These are phyloP conservation scores for Ormyrus nitidulus DNA, from an alignment of 2,888 invertebrate species.

Conservation along the genomic window DNA sequence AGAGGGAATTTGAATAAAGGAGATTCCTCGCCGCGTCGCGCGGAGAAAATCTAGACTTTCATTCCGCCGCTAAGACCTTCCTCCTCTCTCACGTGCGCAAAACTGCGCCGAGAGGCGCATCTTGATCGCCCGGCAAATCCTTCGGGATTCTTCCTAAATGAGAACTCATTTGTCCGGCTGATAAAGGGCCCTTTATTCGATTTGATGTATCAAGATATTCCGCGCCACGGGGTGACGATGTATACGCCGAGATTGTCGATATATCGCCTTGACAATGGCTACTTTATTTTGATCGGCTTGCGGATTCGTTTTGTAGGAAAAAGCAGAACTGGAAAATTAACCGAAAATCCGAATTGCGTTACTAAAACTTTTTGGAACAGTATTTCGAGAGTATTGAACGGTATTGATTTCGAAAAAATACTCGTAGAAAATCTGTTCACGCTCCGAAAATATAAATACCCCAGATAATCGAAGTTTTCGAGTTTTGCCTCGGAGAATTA, in stretches of 20 bases:
- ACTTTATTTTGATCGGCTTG: too few relatives aligned
- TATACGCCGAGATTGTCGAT: constrained; percentile 13
- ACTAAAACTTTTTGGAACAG: too few relatives aligned
- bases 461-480: too few relatives aligned
- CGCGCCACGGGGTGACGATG: constrained; percentile 6
- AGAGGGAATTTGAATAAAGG: constrained; percentile 65
- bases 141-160: constrained; percentile 32
- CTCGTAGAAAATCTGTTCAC: neutral
- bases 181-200: neutral
- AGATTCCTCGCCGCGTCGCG: constrained; percentile 36
- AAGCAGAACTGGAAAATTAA: neutral
- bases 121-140: constrained; percentile 16
- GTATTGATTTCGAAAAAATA: neutral
- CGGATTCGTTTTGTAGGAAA: neutral
- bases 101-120: neutral
- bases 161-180: constrained; percentile 35
- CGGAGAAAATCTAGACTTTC: constrained; percentile 32
- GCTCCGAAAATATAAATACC: neutral
- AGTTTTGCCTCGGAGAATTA: neutral
- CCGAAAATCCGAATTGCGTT: too few relatives aligned
- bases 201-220: neutral
- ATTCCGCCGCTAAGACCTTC: constrained; percentile 17
- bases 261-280: too few relatives aligned
- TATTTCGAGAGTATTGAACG: too few relatives aligned
- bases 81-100: neutral